A percentile compares a stretch with the other conserved stretches of the same genome.
Evolutionary conservation across 2,888 invertebrate genomes (phyloP).

Genomic region (Graphium colonna): DNA sequence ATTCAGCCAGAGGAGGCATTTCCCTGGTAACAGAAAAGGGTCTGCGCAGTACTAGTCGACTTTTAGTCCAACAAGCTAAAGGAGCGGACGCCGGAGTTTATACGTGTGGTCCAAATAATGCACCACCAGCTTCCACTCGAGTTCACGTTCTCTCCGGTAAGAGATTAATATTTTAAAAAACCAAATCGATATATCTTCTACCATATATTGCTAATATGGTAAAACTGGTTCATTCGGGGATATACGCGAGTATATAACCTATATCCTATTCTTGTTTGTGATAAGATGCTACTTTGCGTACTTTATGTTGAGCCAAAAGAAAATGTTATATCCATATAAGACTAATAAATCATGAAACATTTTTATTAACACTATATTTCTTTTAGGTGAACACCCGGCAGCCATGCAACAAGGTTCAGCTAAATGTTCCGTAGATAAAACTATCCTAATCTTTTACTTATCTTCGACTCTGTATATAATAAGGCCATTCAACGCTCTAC

Average conservation of each 20-base stretch:
- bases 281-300: too few relatives aligned
- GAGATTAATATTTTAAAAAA: slow-evolving; percentile 27
- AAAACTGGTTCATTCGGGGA: too few relatives aligned
- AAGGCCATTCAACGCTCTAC: slow-evolving; percentile 28
- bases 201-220: too few relatives aligned
- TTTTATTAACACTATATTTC: too few relatives aligned
- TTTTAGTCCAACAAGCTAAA: slow-evolving; percentile 90
- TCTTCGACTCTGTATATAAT: slow-evolving; percentile 45
- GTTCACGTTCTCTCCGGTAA: slow-evolving; percentile 93
- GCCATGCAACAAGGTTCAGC: slow-evolving; percentile 75
- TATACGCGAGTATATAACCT: too few relatives aligned
- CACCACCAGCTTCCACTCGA: slow-evolving; percentile 87
- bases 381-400: slow-evolving; percentile 69
- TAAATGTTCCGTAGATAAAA: slow-evolving; percentile 57
- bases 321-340: too few relatives aligned
- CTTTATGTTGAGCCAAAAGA: too few relatives aligned
- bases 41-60: slow-evolving; percentile 88
- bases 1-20: slow-evolving; percentile 93
- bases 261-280: too few relatives aligned
- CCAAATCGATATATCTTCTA: too few relatives aligned
- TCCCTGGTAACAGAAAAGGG: slow-evolving; percentile 93
- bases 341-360: too few relatives aligned
- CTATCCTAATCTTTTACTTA: slow-evolving; percentile 50
- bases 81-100: slow-evolving; percentile 91
- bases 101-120: slow-evolving; percentile 92